Evolutionary conservation across 2,113 vertebrate genomes (phyloP).

Genomic region (Zosterops lateralis): DNA sequence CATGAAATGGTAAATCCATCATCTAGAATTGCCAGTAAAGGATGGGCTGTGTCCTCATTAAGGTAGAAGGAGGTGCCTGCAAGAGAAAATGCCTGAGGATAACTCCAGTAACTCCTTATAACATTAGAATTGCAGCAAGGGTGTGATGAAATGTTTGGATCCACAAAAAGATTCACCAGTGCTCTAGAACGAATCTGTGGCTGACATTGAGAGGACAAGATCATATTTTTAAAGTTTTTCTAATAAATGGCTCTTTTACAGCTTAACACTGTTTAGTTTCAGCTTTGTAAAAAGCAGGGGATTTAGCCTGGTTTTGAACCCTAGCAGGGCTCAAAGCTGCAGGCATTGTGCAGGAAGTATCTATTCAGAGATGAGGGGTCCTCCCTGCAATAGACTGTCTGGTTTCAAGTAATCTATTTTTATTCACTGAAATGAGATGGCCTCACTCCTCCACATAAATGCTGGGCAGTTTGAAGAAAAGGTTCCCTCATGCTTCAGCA

Average conservation of each 20-base stretch:
- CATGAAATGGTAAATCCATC: conserved; percentile 87
- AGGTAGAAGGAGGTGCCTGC: conserved; percentile 88
- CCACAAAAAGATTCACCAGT: background rate
- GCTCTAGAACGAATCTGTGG: background rate
- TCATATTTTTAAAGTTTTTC: background rate
- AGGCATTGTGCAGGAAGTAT: background rate
- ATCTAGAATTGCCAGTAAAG: conserved; percentile 84
- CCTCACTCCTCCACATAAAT: background rate
- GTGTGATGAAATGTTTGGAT: background rate
- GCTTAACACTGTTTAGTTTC: background rate
- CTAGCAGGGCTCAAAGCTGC: background rate
- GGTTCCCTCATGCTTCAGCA: background rate
- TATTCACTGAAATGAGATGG: background rate
- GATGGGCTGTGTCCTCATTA: conserved; percentile 86
- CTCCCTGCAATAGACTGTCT: background rate
- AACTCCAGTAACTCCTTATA: background rate
- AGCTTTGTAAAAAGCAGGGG: background rate
- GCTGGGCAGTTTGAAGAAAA: background rate
- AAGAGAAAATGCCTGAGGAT: conserved; percentile 11
- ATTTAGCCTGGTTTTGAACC: background rate
- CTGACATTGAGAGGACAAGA: background rate
- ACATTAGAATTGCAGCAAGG: background rate
- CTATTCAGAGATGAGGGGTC: background rate
- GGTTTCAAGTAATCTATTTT: background rate
- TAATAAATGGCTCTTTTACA: background rate